phyloP scores from a whole-genome alignment of 2,113 vertebrate genomes.

The Thamnaconus septentrionalis region DNA sequence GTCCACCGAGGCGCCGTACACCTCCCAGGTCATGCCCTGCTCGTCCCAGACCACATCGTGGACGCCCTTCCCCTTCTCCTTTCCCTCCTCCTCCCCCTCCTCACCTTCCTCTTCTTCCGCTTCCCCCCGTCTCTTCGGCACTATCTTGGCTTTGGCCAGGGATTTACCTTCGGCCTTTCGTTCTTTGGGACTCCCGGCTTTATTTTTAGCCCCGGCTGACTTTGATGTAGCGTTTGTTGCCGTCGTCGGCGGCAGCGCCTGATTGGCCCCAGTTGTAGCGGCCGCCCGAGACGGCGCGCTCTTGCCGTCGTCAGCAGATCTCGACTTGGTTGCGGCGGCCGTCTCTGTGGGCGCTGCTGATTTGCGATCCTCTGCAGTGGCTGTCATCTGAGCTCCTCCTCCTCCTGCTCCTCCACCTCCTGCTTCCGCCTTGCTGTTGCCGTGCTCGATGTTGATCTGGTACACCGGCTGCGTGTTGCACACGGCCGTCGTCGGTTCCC shows the following conservation, averaged over 20 bases:
- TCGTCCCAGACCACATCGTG: slow-evolving; percentile 96
- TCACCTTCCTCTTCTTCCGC: slow-evolving; percentile 56
- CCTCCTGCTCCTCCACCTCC: slow-evolving; percentile 26
- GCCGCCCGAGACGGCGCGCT: slow-evolving; percentile 35
- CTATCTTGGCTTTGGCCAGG: slow-evolving; percentile 63
- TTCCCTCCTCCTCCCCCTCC: slow-evolving; percentile 57
- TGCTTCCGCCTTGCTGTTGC: slow-evolving; percentile 40
- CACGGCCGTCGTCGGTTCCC: slow-evolving; percentile 36
- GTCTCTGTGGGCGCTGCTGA: slow-evolving; percentile 39
- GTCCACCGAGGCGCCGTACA: slow-evolving; percentile 94
- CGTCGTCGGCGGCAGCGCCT: slow-evolving; percentile 39
- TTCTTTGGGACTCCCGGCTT: slow-evolving; percentile 24
- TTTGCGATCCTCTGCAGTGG: slow-evolving; percentile 44
- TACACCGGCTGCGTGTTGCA: slow-evolving; percentile 69
- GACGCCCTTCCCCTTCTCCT: slow-evolving; percentile 80
- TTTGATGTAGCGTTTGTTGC: slow-evolving; percentile 55
- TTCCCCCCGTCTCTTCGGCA: slow-evolving; percentile 49
- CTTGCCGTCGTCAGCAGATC: slow-evolving; percentile 42
- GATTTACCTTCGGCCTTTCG: slow-evolving; percentile 26
- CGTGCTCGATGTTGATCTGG: slow-evolving; percentile 72
- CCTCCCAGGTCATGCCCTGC: slow-evolving; percentile 99
- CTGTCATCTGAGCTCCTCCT: slow-evolving; percentile 21
- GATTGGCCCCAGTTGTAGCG: slow-evolving; percentile 34
- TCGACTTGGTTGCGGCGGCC: slow-evolving; percentile 23
- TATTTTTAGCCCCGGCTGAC: slow-evolving; percentile 4